Evolutionary conservation across 1,140 invertebrate species (phyloP).

Genomic region (Eueides isabella): DNA sequence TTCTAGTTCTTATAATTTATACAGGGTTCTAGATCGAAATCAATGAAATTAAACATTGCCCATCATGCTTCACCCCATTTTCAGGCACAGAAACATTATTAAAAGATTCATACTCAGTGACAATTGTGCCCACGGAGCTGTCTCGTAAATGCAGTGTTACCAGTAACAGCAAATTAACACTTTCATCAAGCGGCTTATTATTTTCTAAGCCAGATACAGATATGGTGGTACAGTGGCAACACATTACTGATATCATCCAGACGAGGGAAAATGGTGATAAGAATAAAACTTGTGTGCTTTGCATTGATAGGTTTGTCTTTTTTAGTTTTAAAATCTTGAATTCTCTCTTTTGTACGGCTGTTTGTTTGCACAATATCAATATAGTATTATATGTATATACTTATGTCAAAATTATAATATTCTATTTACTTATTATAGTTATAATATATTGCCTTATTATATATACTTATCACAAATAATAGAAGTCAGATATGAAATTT

Average conservation of each 20-base stretch:
- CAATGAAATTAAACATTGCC: conserved; percentile 24
- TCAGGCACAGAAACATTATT: conserved; percentile 65
- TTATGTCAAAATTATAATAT: no score
- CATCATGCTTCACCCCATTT: conserved; percentile 65
- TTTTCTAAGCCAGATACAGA: conserved; percentile 51
- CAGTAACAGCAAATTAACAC: conserved; percentile 53
- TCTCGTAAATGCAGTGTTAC: conserved; percentile 59
- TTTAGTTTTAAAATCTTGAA: conserved; percentile 2
- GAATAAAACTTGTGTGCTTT: conserved; percentile 58
- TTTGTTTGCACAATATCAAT: background rate
- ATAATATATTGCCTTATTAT: no score
- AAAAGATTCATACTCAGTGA: conserved; percentile 70
- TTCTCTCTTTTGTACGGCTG: background rate
- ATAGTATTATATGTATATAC: background rate
- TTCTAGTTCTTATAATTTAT: no score
- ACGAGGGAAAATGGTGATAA: conserved; percentile 50
- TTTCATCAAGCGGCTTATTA: conserved; percentile 53
- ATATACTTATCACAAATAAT: no score
- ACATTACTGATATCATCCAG: conserved; percentile 53
- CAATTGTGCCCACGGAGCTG: conserved; percentile 57
- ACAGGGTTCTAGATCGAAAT: no score
- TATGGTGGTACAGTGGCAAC: conserved; percentile 56
- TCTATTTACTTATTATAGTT: no score
- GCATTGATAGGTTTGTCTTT: conserved; percentile 64
- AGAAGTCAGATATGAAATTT: no score